Conservation (phyloP, 2,113 vertebrate genomes). For the Poeciliopsis occidentalis region DNA sequence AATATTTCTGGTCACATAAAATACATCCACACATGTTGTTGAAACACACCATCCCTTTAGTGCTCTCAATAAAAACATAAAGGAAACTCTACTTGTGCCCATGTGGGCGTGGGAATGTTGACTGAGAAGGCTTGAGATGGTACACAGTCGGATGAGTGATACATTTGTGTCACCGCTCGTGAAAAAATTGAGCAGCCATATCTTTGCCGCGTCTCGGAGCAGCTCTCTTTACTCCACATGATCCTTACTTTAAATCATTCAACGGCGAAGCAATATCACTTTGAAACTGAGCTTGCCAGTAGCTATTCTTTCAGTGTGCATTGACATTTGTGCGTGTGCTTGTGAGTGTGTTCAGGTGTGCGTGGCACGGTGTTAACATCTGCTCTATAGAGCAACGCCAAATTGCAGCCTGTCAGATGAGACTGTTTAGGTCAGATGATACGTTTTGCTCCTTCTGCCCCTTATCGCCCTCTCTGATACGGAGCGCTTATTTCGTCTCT, state of each 20-base stretch:
- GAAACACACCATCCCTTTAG: neutral
- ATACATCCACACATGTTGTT: neutral
- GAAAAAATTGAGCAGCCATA: constrained; percentile 59
- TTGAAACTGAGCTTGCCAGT: constrained; percentile 31
- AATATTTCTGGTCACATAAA: neutral
- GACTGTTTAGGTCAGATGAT: constrained; percentile 78
- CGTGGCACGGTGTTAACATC: constrained; percentile 67
- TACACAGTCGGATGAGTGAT: constrained; percentile 66
- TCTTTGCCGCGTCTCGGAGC: constrained; percentile 40
- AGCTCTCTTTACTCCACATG: constrained; percentile 27
- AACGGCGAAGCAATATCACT: constrained; percentile 13
- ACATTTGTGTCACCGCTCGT: constrained; percentile 60
- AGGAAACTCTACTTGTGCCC: too few species aligned
- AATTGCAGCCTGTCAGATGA: constrained; percentile 80
- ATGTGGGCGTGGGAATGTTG: constrained; percentile 7
- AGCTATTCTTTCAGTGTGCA: constrained; percentile 28
- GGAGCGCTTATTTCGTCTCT: constrained; percentile 69
- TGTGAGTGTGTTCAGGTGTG: constrained; percentile 38
- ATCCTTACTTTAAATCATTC: constrained; percentile 23
- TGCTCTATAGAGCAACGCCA: constrained; percentile 67
- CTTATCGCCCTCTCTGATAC: constrained; percentile 67
- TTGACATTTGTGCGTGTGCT: constrained; percentile 32
- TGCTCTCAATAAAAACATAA: neutral
- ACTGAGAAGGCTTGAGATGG: neutral
- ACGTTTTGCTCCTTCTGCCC: constrained; percentile 62